Percentiles rank a stretch among this genome's conserved stretches.
Evolutionary conservation across 2,113 vertebrate species (phyloP).

Genomic region (Calonectris borealis): DNA sequence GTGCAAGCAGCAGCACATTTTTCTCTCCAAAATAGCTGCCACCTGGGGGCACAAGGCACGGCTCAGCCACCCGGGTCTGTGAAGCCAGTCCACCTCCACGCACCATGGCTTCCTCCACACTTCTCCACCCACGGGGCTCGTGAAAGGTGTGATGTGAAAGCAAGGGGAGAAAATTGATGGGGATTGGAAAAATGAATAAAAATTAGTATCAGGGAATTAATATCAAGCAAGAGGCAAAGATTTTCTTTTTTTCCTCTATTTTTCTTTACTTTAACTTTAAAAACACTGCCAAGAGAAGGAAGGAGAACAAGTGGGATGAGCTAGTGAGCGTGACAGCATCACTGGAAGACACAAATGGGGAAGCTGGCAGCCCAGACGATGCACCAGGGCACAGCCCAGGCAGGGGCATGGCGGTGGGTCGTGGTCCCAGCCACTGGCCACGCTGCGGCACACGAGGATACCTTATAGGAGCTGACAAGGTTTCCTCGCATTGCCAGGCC

Average conservation of each 20-base stretch:
- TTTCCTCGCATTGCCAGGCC: background rate
- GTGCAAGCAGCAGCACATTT: background rate
- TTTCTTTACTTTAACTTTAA: background rate
- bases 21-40: background rate
- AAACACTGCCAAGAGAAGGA: background rate
- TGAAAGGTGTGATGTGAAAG: background rate
- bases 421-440: background rate
- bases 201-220: background rate
- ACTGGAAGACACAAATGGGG: background rate
- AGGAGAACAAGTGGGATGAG: background rate
- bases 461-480: slow-evolving; percentile 48
- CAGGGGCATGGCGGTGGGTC: background rate
- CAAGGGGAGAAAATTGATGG: background rate
- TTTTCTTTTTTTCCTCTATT: background rate
- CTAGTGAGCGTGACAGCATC: background rate
- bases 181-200: background rate
- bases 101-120: background rate
- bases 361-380: background rate
- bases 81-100: background rate
- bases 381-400: background rate
- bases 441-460: background rate
- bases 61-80: background rate
- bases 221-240: background rate
- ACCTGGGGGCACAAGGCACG: accelerated
- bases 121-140: background rate